Evolutionary conservation across 2,888 invertebrate species (phyloP).

Genomic region (Amphiduros pacificus): DNA sequence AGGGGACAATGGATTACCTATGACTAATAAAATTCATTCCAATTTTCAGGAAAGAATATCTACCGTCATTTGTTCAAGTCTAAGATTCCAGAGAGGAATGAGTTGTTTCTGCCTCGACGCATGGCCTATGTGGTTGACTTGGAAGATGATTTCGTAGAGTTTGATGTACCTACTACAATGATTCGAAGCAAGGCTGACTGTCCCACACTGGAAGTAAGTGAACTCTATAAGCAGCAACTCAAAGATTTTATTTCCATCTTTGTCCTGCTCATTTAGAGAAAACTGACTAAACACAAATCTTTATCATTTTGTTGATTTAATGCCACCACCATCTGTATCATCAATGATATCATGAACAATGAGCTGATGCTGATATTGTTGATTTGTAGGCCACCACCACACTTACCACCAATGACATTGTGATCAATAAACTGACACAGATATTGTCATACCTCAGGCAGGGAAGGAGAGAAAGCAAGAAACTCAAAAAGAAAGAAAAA

Average conservation of each 20-base stretch:
- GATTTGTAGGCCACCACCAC: conserved; percentile 63
- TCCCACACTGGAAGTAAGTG: conserved; percentile 69
- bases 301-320: no score
- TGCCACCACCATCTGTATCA: no score
- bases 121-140: conserved; percentile 99
- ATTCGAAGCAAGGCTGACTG: conserved; percentile 81
- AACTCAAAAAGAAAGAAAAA: conserved; percentile 63
- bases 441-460: conserved; percentile 93
- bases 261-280: no score
- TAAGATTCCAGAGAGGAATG: conserved; percentile 68
- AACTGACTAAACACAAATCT: no score
- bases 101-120: conserved; percentile 89
- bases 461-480: conserved; percentile 74
- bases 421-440: conserved; percentile 95
- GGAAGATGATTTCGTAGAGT: conserved; percentile 80
- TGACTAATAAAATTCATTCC: no score
- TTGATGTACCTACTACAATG: conserved; percentile 93
- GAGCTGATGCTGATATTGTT: no score
- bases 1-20: no score
- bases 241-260: no score
- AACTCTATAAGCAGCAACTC: no score
- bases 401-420: conserved; percentile 68
- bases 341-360: no score
- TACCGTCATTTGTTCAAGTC: conserved; percentile 67
- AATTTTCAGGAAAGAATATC: conserved; percentile 50